phyloP scores from a whole-genome alignment of 1,140 invertebrate genomes.

The Radopholus similis region DNA sequence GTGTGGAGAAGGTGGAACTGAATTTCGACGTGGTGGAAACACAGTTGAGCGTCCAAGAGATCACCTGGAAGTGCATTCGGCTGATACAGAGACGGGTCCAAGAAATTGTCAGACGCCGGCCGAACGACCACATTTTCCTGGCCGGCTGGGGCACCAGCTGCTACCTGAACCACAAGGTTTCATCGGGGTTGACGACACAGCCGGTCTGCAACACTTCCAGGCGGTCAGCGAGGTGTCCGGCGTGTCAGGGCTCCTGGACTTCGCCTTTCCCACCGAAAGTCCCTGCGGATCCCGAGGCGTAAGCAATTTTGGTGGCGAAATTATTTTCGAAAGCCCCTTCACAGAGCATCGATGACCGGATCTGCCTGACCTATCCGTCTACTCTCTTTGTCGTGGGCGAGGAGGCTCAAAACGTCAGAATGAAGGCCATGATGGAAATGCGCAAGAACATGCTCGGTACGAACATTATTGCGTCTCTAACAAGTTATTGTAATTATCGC shows the following conservation, averaged over 20 bases:
- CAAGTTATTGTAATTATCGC: not conserved
- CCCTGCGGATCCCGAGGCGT: constrained; percentile 27
- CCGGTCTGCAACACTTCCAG: constrained; percentile 3
- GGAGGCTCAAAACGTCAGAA: constrained; percentile 23
- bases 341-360: constrained; percentile 32
- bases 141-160: constrained; percentile 43
- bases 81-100: constrained; percentile 28
- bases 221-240: constrained; percentile 24
- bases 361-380: constrained; percentile 37
- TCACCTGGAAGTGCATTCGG: constrained; percentile 21
- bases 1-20: constrained; percentile 43
- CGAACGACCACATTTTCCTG: constrained; percentile 42
- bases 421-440: constrained; percentile 27
- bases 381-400: constrained; percentile 41
- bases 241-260: constrained; percentile 33
- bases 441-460: constrained; percentile 40
- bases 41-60: constrained; percentile 22
- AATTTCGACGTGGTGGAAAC: constrained; percentile 20
- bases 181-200: not conserved
- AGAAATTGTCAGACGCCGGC: constrained; percentile 36
- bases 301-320: not conserved
- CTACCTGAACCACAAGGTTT: constrained; percentile 36
- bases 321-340: not conserved
- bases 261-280: constrained; percentile 31
- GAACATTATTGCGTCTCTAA: not conserved